phyloP scores from a whole-genome alignment of 2,113 vertebrate species.

The Aviceda subcristata region DNA sequence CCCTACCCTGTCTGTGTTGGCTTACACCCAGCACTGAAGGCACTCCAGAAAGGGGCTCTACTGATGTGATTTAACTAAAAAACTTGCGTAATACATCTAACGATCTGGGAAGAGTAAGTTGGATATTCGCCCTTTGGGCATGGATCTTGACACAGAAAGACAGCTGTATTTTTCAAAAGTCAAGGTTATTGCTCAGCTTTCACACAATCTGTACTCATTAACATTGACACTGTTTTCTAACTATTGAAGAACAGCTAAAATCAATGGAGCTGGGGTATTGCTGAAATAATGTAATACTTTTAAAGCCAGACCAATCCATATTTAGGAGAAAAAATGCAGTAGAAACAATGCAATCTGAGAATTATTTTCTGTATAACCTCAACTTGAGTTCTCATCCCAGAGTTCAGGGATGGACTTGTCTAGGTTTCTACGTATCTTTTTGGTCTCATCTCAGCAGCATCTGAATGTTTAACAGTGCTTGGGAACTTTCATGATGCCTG shows the following conservation, averaged over 20 bases:
- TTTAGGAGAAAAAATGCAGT: background rate
- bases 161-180: background rate
- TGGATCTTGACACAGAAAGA: background rate
- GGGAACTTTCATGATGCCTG: background rate
- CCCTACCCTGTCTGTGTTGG: background rate
- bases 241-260: background rate
- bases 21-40: background rate
- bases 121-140: background rate
- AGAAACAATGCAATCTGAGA: background rate
- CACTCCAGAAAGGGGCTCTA: background rate
- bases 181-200: background rate
- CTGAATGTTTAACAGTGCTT: background rate
- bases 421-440: background rate
- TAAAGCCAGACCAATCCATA: background rate
- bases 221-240: background rate
- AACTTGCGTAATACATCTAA: background rate
- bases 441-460: background rate
- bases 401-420: background rate
- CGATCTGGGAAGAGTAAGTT: background rate
- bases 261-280: background rate
- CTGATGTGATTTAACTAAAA: slow-evolving; percentile 18
- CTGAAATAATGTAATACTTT: background rate
- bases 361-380: background rate
- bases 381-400: background rate
- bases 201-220: background rate